Conservation (phyloP, 2,113 vertebrate genomes). For the Crotalus helleri region DNA sequence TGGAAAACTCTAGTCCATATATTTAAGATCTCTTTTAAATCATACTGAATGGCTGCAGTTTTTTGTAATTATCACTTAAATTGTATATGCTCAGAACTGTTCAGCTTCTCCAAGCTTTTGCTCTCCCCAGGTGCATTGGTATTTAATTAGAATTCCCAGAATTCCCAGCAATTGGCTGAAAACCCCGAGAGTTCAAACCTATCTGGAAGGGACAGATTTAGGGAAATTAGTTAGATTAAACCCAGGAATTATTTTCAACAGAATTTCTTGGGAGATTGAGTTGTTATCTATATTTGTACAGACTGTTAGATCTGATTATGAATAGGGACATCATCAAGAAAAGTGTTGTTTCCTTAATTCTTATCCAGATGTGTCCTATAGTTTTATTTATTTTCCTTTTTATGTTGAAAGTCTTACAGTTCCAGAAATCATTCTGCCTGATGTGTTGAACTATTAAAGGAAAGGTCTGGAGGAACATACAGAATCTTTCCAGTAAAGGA, state of each 20-base stretch:
- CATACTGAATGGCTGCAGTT: constrained; percentile 26
- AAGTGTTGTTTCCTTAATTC: constrained; percentile 10
- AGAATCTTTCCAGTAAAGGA: constrained; percentile 33
- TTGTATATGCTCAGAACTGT: neutral
- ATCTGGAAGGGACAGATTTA: neutral
- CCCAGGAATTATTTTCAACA: constrained; percentile 17
- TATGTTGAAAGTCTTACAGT: constrained; percentile 1
- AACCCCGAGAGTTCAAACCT: neutral
- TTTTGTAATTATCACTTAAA: constrained; percentile 26
- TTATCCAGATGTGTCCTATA: constrained; percentile 17
- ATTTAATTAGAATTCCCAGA: neutral
- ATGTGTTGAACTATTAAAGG: constrained; percentile 33
- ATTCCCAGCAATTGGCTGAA: neutral
- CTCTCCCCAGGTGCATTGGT: neutral
- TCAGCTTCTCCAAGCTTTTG: neutral
- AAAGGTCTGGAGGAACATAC: constrained; percentile 18
- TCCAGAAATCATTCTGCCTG: constrained; percentile 37
- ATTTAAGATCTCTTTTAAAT: constrained; percentile 22
- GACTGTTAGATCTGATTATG: neutral
- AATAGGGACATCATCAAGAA: neutral
- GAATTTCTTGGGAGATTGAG: constrained; percentile 32
- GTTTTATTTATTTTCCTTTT: constrained; percentile 23
- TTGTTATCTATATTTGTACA: constrained; percentile 32
- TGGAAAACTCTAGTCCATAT: neutral
- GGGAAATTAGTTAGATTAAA: neutral